A percentile compares a stretch with the other conserved stretches of the same genome.
phyloP scores from a whole-genome alignment of 2,797 vertebrate genomes.

The Propithecus deckenii region DNA sequence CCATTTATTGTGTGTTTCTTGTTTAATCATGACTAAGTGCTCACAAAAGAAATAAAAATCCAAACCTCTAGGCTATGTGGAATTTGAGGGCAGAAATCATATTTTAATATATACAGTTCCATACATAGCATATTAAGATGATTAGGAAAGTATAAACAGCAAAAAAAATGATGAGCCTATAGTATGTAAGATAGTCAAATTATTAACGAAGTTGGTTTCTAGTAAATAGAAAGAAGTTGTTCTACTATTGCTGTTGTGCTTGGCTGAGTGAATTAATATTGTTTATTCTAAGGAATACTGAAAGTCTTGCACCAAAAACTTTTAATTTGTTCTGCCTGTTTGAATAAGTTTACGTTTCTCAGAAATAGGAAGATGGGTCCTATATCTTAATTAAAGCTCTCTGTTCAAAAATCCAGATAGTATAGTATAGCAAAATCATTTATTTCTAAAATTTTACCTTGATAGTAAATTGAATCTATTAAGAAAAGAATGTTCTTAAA shows the following conservation, averaged over 20 bases:
- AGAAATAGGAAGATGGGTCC: not conserved
- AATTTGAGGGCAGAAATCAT: not conserved
- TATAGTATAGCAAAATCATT: not conserved
- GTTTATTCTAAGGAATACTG: not conserved
- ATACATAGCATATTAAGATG: not conserved
- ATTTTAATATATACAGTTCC: slow-evolving; percentile 10
- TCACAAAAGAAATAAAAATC: slow-evolving; percentile 62
- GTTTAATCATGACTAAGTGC: slow-evolving; percentile 53
- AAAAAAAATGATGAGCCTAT: not conserved
- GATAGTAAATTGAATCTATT: not conserved
- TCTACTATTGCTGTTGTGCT: not conserved
- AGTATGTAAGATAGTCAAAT: not conserved
- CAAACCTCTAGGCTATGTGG: not conserved
- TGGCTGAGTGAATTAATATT: not conserved
- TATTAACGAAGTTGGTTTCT: not conserved
- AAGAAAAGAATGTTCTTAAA: not conserved
- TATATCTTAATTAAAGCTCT: not conserved
- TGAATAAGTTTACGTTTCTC: not conserved
- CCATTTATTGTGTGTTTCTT: slow-evolving; percentile 63
- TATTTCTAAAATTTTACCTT: not conserved
- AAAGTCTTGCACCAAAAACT: not conserved
- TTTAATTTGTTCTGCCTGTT: not conserved
- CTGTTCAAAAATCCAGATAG: not conserved
- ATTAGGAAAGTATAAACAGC: not conserved
- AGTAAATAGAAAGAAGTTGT: not conserved